phyloP scores from a whole-genome alignment of 2,113 vertebrate genomes.

The Cottus gobio region DNA sequence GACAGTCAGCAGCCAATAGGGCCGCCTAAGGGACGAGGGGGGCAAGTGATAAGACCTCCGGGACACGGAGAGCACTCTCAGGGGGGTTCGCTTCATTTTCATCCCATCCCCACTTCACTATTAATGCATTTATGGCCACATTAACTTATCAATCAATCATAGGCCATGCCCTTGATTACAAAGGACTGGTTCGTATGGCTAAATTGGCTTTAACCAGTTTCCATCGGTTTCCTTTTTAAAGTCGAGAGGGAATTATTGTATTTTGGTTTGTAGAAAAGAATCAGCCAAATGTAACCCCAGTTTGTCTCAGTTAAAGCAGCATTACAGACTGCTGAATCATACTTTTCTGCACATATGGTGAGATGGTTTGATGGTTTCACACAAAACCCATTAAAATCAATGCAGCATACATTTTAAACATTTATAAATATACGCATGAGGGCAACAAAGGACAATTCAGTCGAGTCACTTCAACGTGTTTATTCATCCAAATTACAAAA shows the following conservation, averaged over 20 bases:
- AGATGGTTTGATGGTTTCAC: conserved; percentile 10
- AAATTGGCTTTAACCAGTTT: background rate
- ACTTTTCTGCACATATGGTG: conserved; percentile 35
- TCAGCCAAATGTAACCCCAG: background rate
- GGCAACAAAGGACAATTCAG: conserved; percentile 16
- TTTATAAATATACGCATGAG: background rate
- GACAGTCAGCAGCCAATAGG: conserved; percentile 68
- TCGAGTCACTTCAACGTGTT: background rate
- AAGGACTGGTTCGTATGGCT: background rate
- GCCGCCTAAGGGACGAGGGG: conserved; percentile 57
- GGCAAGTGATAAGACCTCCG: conserved; percentile 74
- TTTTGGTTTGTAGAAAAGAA: conserved; percentile 3
- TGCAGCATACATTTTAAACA: conserved; percentile 15
- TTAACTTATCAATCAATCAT: conserved; percentile 46
- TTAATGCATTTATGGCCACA: conserved; percentile 47
- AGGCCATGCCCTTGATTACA: conserved; percentile 22
- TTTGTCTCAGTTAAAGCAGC: conserved; percentile 7
- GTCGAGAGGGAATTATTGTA: background rate
- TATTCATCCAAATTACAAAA: background rate
- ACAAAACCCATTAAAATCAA: conserved; percentile 6
- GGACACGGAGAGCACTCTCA: conserved; percentile 39
- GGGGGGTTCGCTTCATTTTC: conserved; percentile 33
- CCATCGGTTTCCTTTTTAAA: background rate
- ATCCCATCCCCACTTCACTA: conserved; percentile 25
- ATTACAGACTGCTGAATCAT: conserved; percentile 26